Evolutionary conservation across 2,797 vertebrate genomes (phyloP), one percentile per base, ranked within the genome.

Genomic region (Smutsia temminckii): DNA sequence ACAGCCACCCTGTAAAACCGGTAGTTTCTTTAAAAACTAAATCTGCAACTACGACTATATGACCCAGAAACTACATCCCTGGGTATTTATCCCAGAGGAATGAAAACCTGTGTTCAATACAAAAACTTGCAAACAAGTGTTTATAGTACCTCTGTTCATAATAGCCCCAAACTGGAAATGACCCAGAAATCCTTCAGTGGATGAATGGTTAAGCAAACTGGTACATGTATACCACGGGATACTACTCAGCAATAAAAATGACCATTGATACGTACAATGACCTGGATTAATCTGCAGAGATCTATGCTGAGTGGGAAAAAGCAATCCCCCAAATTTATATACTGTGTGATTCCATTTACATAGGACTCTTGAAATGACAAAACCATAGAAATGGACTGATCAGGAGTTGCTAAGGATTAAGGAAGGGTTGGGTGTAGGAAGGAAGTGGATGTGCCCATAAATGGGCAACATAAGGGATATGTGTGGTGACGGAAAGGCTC

Each of bases 41-140:
- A 61, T n/a, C 53, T 59, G 6, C n/a, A 78, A 69, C 34, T 61
- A 37, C 34, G 42, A 37, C 32, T 79, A n/a, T 64, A 49, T 20
- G 57, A 40, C n/a, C 66, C 49, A 46, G 74, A 13, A 74, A 51
- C 29, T 74, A 32, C 51, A 85, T 49, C 51, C 63, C 20, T 40
- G 57, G 63, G 72, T 83, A 91, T 78, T 84, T 51, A 91, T 64
- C 63, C 55, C 49, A 88, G 37, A 72, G 63, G 37, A 71, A 94
- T 59, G 25, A 89, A 89, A 23, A 74, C 80, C 74, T 90, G 68
- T 6, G 46, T 59, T 80, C 59, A 75, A 46, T 66, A 53, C 12
- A 86, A 85, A 92, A 83, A 57, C 27, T 71, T 55, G 61, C 37
- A 84, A 53, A 71, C 29, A 59, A 59, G 10, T 69, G 34, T 81